These are phyloP conservation scores for Nothobranchius kuhntae DNA, from an alignment of 2,113 vertebrate genomes.

Conservation along the genomic window DNA sequence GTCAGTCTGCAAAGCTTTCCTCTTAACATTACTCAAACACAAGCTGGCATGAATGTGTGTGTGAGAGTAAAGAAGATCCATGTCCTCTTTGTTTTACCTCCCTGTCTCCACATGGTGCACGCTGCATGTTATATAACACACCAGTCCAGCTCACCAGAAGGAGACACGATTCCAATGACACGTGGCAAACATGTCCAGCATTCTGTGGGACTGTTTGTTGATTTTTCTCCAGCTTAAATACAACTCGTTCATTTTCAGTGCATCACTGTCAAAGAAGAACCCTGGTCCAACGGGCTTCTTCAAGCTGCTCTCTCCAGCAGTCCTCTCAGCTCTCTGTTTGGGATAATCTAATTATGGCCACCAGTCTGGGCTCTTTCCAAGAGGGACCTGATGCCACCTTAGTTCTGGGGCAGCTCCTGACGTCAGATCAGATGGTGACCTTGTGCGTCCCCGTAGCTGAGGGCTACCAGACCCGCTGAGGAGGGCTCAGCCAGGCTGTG, in stretches of 20 bases:
- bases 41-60: constrained; percentile 1
- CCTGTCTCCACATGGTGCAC: constrained; percentile 36
- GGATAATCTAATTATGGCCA: constrained; percentile 59
- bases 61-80: constrained; percentile 5
- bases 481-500: constrained; percentile 6
- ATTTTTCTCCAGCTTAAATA: constrained; percentile 13
- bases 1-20: not conserved
- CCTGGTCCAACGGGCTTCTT: not conserved
- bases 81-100: constrained; percentile 38
- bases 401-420: constrained; percentile 36
- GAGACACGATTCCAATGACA: constrained; percentile 54
- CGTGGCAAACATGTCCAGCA: constrained; percentile 42
- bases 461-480: constrained; percentile 1
- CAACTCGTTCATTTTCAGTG: not conserved
- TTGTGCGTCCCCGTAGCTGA: constrained; percentile 61
- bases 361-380: constrained; percentile 46
- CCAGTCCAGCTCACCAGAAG: constrained; percentile 48
- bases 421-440: constrained; percentile 69
- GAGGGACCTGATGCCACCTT: constrained; percentile 38
- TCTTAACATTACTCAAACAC: constrained; percentile 2
- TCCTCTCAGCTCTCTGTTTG: constrained; percentile 34
- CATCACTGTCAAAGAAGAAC: constrained; percentile 5
- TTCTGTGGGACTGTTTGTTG: constrained; percentile 29
- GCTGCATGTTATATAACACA: constrained; percentile 57
- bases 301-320: constrained; percentile 3